phyloP scores from a whole-genome alignment of 2,113 vertebrate species.

The Bos javanicus region DNA sequence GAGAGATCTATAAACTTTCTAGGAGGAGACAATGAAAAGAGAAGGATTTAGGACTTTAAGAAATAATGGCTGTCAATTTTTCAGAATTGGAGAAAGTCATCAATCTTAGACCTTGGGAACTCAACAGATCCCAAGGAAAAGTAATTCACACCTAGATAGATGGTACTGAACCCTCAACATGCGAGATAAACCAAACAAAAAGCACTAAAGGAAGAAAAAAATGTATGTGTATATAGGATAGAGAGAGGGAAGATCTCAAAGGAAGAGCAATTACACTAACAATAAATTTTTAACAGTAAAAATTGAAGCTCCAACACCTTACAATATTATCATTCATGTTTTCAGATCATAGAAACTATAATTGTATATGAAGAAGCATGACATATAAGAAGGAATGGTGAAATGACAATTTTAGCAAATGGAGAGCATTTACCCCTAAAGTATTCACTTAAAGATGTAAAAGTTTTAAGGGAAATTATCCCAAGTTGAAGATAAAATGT shows the following conservation, averaged over 20 bases:
- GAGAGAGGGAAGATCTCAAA: background rate
- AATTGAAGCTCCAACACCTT: background rate
- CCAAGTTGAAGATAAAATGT: background rate
- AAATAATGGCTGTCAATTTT: background rate
- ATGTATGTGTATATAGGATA: accelerated
- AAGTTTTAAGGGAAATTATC: background rate
- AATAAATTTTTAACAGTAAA: background rate
- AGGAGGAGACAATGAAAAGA: background rate
- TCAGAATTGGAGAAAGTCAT: background rate
- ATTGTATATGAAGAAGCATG: background rate
- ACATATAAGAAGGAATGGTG: background rate
- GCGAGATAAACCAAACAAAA: background rate
- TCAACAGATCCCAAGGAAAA: background rate
- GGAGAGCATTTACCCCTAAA: background rate
- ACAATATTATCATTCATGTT: background rate
- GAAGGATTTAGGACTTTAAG: background rate
- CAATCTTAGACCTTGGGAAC: background rate
- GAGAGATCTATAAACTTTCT: background rate
- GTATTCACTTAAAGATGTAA: background rate
- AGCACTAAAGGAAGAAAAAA: background rate
- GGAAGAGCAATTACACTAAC: background rate
- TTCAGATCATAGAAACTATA: background rate
- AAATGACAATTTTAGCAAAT: background rate
- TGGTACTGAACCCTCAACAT: background rate
- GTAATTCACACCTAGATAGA: background rate